These are phyloP conservation scores for Cephalopholis sonnerati DNA, from an alignment of 2,113 vertebrate genomes.

Conservation along the genomic window DNA sequence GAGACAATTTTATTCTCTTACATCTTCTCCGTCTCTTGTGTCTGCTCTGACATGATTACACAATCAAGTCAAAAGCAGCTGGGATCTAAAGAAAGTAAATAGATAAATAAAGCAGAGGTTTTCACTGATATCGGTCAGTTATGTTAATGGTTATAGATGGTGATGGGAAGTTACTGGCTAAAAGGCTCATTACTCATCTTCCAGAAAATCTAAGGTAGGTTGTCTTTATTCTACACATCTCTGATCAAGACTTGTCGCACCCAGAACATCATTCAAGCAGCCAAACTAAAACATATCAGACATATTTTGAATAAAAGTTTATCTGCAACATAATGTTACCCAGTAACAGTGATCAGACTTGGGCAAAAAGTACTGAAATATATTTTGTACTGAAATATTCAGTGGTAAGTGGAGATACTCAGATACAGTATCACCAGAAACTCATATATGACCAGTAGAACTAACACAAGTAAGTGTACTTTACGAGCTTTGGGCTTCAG, in stretches of 20 bases:
- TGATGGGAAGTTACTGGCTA: background rate
- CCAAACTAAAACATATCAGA: background rate
- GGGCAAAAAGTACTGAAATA: too few species aligned
- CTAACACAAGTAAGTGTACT: too few species aligned
- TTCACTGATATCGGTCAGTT: background rate
- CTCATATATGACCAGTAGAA: too few species aligned
- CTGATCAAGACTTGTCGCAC: background rate
- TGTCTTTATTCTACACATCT: background rate
- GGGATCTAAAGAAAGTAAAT: background rate
- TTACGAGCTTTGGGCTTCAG: too few species aligned
- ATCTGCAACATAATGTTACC: too few species aligned
- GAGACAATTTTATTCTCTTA: constrained; percentile 21
- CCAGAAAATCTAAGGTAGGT: background rate
- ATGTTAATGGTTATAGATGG: constrained; percentile 24
- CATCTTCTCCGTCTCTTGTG: background rate
- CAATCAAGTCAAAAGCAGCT: constrained; percentile 30
- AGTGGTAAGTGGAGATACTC: too few species aligned
- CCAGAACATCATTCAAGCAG: background rate
- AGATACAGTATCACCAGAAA: too few species aligned
- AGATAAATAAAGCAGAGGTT: background rate
- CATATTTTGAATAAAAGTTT: too few species aligned
- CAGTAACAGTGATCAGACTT: too few species aligned
- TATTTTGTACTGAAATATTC: too few species aligned
- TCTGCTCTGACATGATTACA: constrained; percentile 21
- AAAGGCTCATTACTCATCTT: constrained; percentile 28